Evolutionary conservation across 1,140 invertebrate genomes (phyloP).

Genomic region (Coptotermes formosanus): DNA sequence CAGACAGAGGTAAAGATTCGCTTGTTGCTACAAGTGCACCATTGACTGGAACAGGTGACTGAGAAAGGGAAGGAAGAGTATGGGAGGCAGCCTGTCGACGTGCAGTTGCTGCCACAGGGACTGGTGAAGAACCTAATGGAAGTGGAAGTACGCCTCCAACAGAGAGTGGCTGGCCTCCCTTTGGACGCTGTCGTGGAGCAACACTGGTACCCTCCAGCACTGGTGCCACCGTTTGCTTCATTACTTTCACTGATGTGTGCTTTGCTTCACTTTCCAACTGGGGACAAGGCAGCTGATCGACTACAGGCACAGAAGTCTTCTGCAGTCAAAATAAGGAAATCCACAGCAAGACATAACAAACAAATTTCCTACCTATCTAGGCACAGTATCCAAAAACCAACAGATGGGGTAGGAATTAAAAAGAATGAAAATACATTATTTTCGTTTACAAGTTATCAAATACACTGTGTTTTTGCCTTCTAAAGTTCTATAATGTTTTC

Average conservation of each 20-base stretch:
- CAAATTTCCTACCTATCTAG: background rate
- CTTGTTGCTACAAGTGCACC: slow-evolving; percentile 10
- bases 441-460: too few species aligned
- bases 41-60: slow-evolving; percentile 25
- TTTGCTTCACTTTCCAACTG: slow-evolving; percentile 65
- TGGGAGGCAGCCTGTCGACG: slow-evolving; percentile 21
- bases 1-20: background rate
- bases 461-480: too few species aligned
- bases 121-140: slow-evolving; percentile 12
- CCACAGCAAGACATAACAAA: background rate
- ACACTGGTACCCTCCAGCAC: slow-evolving; percentile 75
- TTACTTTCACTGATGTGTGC: slow-evolving; percentile 54
- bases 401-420: too few species aligned
- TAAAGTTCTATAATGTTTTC: too few species aligned
- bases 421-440: too few species aligned
- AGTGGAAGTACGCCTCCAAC: slow-evolving; percentile 32
- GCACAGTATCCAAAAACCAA: background rate
- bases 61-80: slow-evolving; percentile 25
- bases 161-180: slow-evolving; percentile 44
- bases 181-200: slow-evolving; percentile 80
- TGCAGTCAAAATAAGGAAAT: slow-evolving; percentile 43
- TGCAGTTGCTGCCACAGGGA: background rate
- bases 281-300: slow-evolving; percentile 64
- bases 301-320: slow-evolving; percentile 63
- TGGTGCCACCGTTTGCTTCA: slow-evolving; percentile 44